Evolutionary conservation across 2,113 vertebrate species (phyloP), one percentile per base, ranked within the genome.

Genomic region (Psilopsiagon aurifrons): DNA sequence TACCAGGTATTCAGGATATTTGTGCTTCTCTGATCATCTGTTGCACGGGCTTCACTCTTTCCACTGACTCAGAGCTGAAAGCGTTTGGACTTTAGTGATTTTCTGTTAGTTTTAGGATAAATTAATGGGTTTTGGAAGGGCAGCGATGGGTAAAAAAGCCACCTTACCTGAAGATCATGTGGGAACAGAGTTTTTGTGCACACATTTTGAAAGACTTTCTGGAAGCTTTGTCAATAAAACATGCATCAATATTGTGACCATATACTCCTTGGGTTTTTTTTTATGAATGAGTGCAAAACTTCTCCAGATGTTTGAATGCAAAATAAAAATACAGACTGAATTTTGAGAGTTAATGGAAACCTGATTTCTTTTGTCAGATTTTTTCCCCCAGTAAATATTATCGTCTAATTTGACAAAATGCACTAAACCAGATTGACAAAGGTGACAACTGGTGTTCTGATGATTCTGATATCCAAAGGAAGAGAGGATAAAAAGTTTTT

Each of bases 1-100:
- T 67, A n/a, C 41, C 71, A 90, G 62, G 44, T 91, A 87, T 31
- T 87, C 44, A n/a, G n/a, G 39, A 25, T 75, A 79, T 94, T 91
- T 76, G 55, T 66, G 25, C 27, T 82, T 43, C 43, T 79, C 57
- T 79, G 62, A 25, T 89, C 77, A 73, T 71, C 74, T 75, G 11
- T 68, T 89, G 47, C 1, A 0, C 7, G 2, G 62, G 57, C 35
- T 86, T 81, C 24, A 7, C 10, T 79, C 69, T 44, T 95, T 71
- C 27, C 62, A 57, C 10, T 57, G 62, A 82, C 69, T 92, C 77
- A 88, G 14, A 84, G 51, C 16, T n/a, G 43, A 60, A 79, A 63
- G 11, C 12, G 11, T 43, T 64, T 67, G 67, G 17, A 81, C 33
- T 63, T 62, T 4, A 68, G 10, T 20, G 35, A 20, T n/a, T 52